Conservation (phyloP, 2,797 vertebrate genomes). For the Lerista edwardsae region DNA sequence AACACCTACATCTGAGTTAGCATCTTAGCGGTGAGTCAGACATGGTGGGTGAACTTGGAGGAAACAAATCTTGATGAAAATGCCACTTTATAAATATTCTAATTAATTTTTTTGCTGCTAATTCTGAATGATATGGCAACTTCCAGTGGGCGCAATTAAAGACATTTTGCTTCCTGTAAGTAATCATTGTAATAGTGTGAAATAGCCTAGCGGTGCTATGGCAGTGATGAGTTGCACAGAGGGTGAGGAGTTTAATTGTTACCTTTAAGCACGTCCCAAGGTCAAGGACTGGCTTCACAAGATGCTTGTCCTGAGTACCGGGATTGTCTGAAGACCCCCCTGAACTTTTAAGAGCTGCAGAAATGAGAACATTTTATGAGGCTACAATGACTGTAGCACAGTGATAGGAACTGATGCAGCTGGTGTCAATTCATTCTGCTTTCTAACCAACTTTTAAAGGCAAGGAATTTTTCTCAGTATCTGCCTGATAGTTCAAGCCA, state of each 20-base stretch:
- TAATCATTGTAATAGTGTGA: background rate
- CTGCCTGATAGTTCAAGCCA: background rate
- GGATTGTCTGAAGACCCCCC: background rate
- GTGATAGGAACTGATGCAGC: background rate
- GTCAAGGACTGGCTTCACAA: background rate
- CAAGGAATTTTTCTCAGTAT: background rate
- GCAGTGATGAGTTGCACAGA: background rate
- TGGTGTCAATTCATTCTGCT: background rate
- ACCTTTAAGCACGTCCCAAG: background rate
- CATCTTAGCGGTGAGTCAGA: background rate
- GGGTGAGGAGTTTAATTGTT: background rate
- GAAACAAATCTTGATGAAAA: constrained; percentile 17
- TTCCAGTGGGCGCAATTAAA: background rate
- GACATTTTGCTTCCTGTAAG: background rate
- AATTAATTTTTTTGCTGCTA: background rate
- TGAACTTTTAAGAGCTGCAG: background rate
- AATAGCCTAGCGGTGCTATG: background rate
- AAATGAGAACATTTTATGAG: background rate
- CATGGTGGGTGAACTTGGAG: constrained; percentile 1
- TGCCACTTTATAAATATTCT: constrained; percentile 10
- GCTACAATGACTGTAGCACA: background rate
- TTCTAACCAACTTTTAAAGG: background rate
- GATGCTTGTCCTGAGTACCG: background rate
- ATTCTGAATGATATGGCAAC: constrained; percentile 9
- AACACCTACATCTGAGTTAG: constrained; percentile 2